Percentiles rank a stretch among this genome's conserved stretches.
Conservation (phyloP, 2,888 invertebrate species). For the Galerucella calmariensis region DNA sequence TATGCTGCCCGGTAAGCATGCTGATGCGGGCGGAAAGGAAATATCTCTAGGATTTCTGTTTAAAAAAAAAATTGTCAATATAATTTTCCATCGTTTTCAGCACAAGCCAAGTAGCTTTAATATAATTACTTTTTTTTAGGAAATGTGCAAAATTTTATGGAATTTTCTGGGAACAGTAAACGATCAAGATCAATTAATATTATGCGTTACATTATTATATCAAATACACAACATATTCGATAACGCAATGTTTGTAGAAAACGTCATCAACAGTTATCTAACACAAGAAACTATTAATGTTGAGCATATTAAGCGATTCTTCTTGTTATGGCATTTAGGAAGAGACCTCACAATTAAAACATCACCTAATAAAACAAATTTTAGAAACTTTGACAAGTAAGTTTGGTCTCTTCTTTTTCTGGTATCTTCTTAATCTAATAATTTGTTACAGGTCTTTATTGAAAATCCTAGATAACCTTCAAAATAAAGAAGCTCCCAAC, state of each 20-base stretch:
- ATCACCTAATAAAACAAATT: conserved; percentile 61
- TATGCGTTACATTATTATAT: conserved; percentile 77
- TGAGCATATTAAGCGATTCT: conserved; percentile 74
- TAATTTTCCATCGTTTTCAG: no score
- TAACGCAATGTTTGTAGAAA: conserved; percentile 73
- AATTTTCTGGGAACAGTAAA: conserved; percentile 71
- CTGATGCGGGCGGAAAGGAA: no score
- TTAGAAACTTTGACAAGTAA: conserved; percentile 73
- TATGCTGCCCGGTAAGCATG: no score
- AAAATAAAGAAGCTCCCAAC: conserved; percentile 69
- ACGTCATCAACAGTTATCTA: conserved; percentile 71
- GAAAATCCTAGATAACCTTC: conserved; percentile 78
- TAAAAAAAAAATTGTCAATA: no score
- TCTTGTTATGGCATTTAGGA: conserved; percentile 81
- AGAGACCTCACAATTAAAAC: conserved; percentile 72
- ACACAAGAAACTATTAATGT: conserved; percentile 65
- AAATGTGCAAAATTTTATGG: conserved; percentile 78
- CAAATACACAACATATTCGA: conserved; percentile 80
- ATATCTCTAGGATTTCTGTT: no score
- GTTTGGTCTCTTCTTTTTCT: neutral
- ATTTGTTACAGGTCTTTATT: conserved; percentile 72
- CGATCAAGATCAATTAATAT: conserved; percentile 69
- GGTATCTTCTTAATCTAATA: neutral
- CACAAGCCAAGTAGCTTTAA: no score
- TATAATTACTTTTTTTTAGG: conserved; percentile 60